Evolutionary conservation across 2,113 vertebrate genomes (phyloP).

Genomic region (Rhabdomys dilectus): DNA sequence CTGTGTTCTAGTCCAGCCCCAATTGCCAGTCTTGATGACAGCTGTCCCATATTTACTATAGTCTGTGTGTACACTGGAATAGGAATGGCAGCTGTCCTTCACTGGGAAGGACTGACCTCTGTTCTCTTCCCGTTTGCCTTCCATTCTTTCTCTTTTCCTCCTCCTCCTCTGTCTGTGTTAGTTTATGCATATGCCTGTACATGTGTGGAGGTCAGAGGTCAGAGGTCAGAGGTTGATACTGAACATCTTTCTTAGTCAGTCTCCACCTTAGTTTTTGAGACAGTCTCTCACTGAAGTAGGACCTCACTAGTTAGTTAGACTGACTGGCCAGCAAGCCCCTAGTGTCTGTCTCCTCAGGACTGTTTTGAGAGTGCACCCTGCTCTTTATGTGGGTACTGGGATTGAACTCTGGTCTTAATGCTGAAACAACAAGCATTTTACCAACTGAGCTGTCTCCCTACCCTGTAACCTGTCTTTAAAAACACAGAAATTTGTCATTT

Average conservation of each 20-base stretch:
- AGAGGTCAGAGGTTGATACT: not conserved
- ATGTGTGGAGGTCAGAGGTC: too few relatives aligned
- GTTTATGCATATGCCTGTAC: not conserved
- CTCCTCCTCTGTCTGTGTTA: not conserved
- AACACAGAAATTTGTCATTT: not conserved
- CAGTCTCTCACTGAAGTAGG: not conserved
- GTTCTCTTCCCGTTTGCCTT: too few relatives aligned
- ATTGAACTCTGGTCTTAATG: not conserved
- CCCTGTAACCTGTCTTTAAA: not conserved
- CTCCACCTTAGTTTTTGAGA: not conserved
- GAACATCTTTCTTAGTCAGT: not conserved
- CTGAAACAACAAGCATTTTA: not conserved
- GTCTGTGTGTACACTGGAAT: not conserved
- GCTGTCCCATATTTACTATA: not conserved
- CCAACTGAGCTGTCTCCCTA: not conserved
- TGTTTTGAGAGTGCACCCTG: not conserved
- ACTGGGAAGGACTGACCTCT: not conserved
- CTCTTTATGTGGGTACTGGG: not conserved
- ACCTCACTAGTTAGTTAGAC: not conserved
- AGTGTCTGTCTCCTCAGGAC: not conserved
- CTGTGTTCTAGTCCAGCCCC: not conserved
- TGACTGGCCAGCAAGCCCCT: not conserved
- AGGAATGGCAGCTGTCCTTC: not conserved
- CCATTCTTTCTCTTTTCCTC: too few relatives aligned
- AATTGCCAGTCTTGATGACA: not conserved